Percentiles rank a stretch among this genome's conserved stretches.
Conservation (phyloP, 2,888 invertebrate species). For the Beris morrisii region DNA sequence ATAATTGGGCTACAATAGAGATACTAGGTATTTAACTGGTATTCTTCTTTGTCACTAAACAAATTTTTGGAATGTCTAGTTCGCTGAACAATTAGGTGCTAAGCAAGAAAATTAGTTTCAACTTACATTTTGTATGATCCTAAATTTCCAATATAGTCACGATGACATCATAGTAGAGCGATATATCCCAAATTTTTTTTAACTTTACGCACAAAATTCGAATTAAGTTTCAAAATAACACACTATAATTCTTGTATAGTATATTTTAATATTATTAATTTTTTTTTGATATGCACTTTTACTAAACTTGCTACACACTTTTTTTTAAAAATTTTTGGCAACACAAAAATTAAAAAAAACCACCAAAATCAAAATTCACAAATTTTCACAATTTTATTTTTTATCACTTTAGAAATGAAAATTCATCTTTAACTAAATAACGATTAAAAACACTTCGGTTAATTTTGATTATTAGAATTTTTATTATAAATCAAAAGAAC, state of each 20-base stretch:
- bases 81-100: too few relatives aligned
- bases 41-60: too few relatives aligned
- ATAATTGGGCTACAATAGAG: too few relatives aligned
- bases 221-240: too few relatives aligned
- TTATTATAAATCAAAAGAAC: background rate
- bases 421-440: background rate
- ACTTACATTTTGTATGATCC: slow-evolving; percentile 20
- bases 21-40: too few relatives aligned
- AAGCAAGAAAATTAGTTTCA: too few relatives aligned
- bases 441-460: too few relatives aligned
- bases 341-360: background rate
- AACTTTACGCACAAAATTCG: background rate
- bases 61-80: too few relatives aligned
- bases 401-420: slow-evolving; percentile 5
- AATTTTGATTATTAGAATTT: too few relatives aligned
- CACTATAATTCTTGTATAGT: too few relatives aligned
- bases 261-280: background rate
- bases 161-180: slow-evolving; percentile 16
- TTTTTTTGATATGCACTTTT: background rate
- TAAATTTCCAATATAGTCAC: slow-evolving; percentile 10
- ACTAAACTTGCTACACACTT: background rate
- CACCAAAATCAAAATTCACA: slow-evolving; percentile 6
- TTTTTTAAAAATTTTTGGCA: background rate
- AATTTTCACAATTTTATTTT: background rate
- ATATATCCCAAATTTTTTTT: background rate